Conservation (phyloP, 1,140 invertebrate genomes). For the Saccostrea glomerata region DNA sequence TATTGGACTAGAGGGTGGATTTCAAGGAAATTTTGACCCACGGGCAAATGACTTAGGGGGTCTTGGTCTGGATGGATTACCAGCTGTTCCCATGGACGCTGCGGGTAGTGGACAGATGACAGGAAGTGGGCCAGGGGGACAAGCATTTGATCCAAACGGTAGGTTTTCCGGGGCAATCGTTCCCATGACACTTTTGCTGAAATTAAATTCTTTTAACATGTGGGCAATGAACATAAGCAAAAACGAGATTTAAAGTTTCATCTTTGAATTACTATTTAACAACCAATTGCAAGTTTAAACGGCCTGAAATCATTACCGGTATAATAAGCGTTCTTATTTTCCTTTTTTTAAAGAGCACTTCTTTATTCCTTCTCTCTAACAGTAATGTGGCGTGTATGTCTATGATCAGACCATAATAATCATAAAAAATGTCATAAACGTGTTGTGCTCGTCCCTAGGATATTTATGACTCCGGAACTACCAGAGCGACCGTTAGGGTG, state of each 20-base stretch:
- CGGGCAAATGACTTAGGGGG: not conserved
- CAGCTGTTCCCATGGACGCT: not conserved
- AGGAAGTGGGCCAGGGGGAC: not conserved
- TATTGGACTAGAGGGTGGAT: not conserved
- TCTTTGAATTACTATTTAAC: too few species aligned
- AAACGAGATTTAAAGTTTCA: too few species aligned
- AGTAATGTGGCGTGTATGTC: constrained; percentile 5
- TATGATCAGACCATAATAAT: not conserved
- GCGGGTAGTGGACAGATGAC: not conserved
- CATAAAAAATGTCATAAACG: constrained; percentile 10
- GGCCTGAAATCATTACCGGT: too few species aligned
- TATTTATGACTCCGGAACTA: constrained; percentile 20
- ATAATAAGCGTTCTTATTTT: not conserved
- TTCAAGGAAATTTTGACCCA: not conserved
- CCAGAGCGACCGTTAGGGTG: too few species aligned
- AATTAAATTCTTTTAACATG: too few species aligned
- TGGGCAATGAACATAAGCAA: too few species aligned
- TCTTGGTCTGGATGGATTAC: not conserved
- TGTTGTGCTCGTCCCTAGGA: not conserved
- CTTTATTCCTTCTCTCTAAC: not conserved
- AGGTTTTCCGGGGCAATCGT: not conserved
- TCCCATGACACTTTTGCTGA: too few species aligned
- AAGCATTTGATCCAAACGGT: not conserved
- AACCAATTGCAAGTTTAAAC: too few species aligned
- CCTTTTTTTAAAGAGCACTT: not conserved